A percentile compares a stretch with the other conserved stretches of the same genome.
Conservation (phyloP, 2,113 vertebrate genomes). For the Hystrix cristata region DNA sequence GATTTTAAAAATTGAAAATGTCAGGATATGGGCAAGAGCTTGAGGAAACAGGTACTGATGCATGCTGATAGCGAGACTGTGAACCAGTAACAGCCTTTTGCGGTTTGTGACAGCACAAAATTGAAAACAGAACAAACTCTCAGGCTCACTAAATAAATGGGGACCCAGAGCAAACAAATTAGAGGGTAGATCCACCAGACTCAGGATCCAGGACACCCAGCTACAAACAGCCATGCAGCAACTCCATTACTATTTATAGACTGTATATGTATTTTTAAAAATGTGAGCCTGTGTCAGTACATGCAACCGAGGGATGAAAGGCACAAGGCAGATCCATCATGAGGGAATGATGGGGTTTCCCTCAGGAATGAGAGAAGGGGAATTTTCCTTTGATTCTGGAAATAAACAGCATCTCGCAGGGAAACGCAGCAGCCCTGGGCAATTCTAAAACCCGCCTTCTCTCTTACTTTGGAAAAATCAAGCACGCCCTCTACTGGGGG, state of each 20-base stretch:
- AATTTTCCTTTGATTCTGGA: background rate
- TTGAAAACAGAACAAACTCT: background rate
- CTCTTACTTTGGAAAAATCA: background rate
- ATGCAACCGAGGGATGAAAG: background rate
- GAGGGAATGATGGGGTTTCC: background rate
- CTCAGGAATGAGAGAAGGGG: background rate
- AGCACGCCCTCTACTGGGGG: slow-evolving; percentile 43
- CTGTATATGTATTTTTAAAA: background rate
- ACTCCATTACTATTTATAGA: background rate
- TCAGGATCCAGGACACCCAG: background rate
- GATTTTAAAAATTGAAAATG: background rate
- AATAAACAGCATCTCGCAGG: background rate
- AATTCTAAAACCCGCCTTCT: background rate
- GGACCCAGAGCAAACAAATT: background rate
- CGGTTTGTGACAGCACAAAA: background rate
- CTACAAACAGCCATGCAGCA: background rate
- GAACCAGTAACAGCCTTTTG: background rate
- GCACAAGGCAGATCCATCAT: background rate
- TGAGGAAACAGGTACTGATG: background rate
- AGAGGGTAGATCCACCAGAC: background rate
- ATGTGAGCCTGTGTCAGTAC: background rate
- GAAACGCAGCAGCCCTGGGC: background rate
- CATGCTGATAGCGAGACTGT: no score
- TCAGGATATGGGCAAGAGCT: background rate
- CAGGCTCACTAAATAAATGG: background rate